Percentiles rank a stretch among this genome's conserved stretches.
Conservation (phyloP, 2,797 vertebrate genomes). For the Amblyopsis hoosieri region DNA sequence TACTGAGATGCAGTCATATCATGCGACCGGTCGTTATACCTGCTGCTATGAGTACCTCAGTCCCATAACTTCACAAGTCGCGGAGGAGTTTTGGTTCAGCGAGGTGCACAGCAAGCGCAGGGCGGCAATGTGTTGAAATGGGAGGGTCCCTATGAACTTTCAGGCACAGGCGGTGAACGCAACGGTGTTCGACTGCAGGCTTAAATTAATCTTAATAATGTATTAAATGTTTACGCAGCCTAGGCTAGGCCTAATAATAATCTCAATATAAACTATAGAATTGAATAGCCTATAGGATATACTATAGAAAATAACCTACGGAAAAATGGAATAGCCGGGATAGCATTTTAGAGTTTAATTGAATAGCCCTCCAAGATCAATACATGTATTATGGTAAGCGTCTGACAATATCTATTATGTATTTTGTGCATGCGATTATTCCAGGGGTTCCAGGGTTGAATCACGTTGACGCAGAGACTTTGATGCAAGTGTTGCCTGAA, state of each 20-base stretch:
- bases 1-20: conserved; percentile 44
- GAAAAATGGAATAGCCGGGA: not conserved
- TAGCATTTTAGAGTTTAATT: not conserved
- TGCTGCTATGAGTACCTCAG: conserved; percentile 29
- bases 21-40: not conserved
- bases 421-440: not conserved
- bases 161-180: not conserved
- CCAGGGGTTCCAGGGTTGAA: not conserved
- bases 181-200: too few species aligned
- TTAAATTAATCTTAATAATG: not conserved
- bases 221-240: not conserved
- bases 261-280: not conserved
- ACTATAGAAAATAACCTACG: not conserved
- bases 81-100: conserved; percentile 50
- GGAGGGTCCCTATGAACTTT: conserved; percentile 61
- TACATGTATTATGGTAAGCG: not conserved
- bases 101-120: conserved; percentile 15
- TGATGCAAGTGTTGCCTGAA: conserved; percentile 45
- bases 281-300: not conserved
- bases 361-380: not conserved
- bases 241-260: too few species aligned
- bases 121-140: conserved; percentile 51
- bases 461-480: not conserved
- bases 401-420: not conserved
- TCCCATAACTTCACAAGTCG: conserved; percentile 63